These are phyloP conservation scores for Actinia tenebrosa DNA, from an alignment of 64 coral and sea anemone species.

Conservation along the genomic window DNA sequence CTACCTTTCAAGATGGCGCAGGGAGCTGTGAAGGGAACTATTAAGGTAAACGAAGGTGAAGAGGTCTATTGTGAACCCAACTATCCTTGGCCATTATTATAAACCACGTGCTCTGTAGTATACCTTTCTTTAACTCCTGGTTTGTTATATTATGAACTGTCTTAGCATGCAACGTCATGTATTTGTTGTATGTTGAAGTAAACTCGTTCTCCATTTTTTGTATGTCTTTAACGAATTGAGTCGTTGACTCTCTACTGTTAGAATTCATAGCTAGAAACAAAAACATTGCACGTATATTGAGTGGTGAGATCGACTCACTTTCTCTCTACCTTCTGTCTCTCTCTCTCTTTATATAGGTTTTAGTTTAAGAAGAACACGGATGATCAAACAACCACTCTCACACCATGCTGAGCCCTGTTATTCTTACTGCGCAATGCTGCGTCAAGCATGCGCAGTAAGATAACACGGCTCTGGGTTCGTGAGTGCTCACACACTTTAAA, in stretches of 20 bases:
- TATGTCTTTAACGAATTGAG: not conserved
- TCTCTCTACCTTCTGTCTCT: too few relatives aligned
- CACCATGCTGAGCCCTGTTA: too few relatives aligned
- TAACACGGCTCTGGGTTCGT: too few relatives aligned
- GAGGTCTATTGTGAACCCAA: not conserved
- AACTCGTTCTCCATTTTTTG: conserved; percentile 2
- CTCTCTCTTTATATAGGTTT: too few relatives aligned
- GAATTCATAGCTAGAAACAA: not conserved
- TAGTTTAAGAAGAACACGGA: too few relatives aligned
- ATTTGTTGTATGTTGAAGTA: not conserved
- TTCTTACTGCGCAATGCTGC: too few relatives aligned
- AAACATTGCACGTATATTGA: not conserved
- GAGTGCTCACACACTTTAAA: too few relatives aligned
- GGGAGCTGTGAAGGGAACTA: too few relatives aligned
- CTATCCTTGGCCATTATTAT: not conserved
- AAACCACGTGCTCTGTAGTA: not conserved
- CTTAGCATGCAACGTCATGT: not conserved
- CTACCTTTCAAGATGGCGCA: too few relatives aligned
- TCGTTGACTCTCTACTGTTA: not conserved
- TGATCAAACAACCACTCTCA: too few relatives aligned
- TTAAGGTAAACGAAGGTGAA: not conserved
- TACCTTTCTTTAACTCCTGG: conserved; percentile 11
- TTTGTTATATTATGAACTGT: not conserved
- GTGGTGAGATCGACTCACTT: not conserved
- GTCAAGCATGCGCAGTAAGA: too few relatives aligned